Evolutionary conservation across 2,113 vertebrate species (phyloP).

Genomic region (Tachuris rubrigastra): DNA sequence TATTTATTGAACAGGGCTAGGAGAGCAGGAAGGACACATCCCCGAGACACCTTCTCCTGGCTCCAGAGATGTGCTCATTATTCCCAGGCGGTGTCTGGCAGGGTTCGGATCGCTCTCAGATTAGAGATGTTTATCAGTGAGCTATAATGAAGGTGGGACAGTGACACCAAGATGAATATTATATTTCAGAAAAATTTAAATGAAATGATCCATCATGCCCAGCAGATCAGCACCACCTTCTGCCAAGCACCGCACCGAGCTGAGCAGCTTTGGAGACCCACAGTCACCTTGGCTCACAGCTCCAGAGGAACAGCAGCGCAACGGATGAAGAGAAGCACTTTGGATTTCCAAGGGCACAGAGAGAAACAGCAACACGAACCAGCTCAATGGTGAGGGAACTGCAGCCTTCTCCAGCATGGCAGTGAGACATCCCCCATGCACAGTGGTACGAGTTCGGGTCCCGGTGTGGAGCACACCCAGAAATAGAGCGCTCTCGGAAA

Average conservation of each 20-base stretch:
- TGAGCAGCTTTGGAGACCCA: neutral
- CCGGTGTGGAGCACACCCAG: neutral
- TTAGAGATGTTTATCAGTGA: constrained; percentile 56
- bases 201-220: constrained; percentile 63
- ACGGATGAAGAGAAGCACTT: neutral
- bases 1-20: neutral
- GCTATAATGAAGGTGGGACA: constrained; percentile 60
- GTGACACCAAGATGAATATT: constrained; percentile 51
- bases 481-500: neutral
- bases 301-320: neutral
- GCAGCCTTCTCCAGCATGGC: rapidly evolving
- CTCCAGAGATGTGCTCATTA: constrained; percentile 26
- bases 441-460: rapidly evolving
- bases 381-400: rapidly evolving
- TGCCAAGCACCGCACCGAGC: neutral
- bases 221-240: constrained; percentile 1
- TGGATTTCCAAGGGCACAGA: neutral
- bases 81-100: constrained; percentile 1
- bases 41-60: neutral
- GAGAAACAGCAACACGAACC: neutral
- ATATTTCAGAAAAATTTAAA: constrained; percentile 51
- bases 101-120: neutral
- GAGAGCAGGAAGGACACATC: neutral
- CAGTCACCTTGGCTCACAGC: neutral
- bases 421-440: rapidly evolving